Conservation (phyloP, 2,113 vertebrate genomes). For the Nesoenas mayeri region DNA sequence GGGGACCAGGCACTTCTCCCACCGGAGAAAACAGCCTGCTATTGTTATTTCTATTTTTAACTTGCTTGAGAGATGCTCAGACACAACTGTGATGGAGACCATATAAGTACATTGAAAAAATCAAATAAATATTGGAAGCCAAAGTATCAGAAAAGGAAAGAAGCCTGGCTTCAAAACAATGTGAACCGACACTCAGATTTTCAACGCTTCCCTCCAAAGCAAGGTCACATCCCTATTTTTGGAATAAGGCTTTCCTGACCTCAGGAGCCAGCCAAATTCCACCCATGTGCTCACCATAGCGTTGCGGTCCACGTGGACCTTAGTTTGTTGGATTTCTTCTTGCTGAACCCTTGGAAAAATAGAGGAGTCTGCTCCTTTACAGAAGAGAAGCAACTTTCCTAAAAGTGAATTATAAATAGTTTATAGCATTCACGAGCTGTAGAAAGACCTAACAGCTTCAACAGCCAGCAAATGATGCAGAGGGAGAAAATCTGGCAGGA, state of each 20-base stretch:
- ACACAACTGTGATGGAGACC: background rate
- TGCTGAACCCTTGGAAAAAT: slow-evolving; percentile 89
- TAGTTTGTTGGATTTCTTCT: slow-evolving; percentile 88
- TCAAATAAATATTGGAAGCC: slow-evolving; percentile 13
- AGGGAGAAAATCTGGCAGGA: background rate
- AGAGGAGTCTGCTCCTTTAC: slow-evolving; percentile 96
- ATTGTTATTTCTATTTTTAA: background rate
- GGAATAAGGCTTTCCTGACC: slow-evolving; percentile 5
- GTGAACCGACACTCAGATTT: background rate
- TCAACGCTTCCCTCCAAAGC: slow-evolving; percentile 38
- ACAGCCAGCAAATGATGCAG: background rate
- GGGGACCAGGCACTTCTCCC: background rate
- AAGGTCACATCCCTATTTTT: slow-evolving; percentile 43
- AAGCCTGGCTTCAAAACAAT: slow-evolving; percentile 5
- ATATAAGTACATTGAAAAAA: background rate
- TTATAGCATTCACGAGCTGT: background rate
- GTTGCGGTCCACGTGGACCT: slow-evolving; percentile 89
- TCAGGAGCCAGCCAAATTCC: slow-evolving; percentile 10
- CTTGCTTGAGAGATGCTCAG: background rate
- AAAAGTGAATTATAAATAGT: slow-evolving; percentile 50
- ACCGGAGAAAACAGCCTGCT: background rate
- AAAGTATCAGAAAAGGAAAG: slow-evolving; percentile 6
- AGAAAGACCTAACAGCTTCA: background rate
- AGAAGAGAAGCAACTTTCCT: slow-evolving; percentile 92
- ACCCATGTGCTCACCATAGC: slow-evolving; percentile 80